A percentile compares a stretch with the other conserved stretches of the same genome.
phyloP scores from a whole-genome alignment of 2,797 vertebrate genomes.

The Sitta carolinensis region DNA sequence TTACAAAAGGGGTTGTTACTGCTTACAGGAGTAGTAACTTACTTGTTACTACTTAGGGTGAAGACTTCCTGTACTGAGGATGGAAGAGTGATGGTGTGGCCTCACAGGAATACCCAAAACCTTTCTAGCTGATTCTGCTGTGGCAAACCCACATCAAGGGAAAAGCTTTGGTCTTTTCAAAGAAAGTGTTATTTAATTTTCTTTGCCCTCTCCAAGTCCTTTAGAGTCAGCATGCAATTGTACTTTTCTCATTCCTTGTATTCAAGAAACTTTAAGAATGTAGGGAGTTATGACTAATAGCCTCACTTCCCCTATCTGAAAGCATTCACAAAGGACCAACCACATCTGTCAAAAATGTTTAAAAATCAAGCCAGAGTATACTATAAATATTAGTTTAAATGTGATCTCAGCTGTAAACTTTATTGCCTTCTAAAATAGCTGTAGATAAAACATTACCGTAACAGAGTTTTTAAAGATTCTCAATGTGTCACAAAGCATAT shows the following conservation, averaged over 20 bases:
- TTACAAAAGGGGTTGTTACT: neutral
- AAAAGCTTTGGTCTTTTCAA: neutral
- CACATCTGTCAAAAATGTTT: neutral
- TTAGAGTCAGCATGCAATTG: neutral
- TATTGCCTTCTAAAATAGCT: neutral
- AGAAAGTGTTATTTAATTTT: neutral
- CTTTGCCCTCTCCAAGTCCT: neutral
- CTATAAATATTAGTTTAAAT: neutral
- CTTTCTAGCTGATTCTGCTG: neutral
- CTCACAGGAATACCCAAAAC: neutral
- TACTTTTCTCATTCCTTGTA: neutral
- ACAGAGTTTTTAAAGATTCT: neutral
- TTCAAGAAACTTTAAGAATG: neutral
- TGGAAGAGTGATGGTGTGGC: fast-evolving
- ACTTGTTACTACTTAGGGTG: neutral
- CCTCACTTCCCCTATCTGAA: neutral
- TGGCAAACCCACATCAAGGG: neutral
- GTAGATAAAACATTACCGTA: neutral
- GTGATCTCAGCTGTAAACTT: neutral
- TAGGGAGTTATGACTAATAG: neutral
- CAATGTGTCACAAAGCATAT: neutral
- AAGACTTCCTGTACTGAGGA: neutral
- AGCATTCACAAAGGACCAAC: neutral
- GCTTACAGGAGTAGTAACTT: neutral
- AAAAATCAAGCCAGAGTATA: neutral